A percentile compares a stretch with the other conserved stretches of the same genome.
Conservation (phyloP, 2,113 vertebrate species). For the Laticauda colubrina region DNA sequence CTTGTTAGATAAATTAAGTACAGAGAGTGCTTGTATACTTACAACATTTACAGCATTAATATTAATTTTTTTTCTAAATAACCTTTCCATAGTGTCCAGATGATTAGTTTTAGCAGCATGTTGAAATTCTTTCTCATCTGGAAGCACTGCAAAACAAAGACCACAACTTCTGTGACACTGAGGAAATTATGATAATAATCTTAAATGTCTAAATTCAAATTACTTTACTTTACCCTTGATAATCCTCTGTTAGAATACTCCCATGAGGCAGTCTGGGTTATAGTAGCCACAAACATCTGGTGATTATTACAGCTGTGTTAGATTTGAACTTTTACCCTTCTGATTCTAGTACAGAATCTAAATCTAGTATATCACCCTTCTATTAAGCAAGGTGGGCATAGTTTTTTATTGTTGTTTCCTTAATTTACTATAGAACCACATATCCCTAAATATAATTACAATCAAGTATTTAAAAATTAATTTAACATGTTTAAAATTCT, state of each 20-base stretch:
- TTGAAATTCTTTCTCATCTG: slow-evolving; percentile 80
- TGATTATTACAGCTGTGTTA: neutral
- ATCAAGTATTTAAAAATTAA: neutral
- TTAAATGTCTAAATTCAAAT: neutral
- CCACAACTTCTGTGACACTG: neutral
- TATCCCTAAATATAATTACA: neutral
- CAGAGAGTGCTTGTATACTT: slow-evolving; percentile 51
- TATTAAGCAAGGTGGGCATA: neutral
- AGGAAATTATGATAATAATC: neutral
- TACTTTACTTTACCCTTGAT: neutral
- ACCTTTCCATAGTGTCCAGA: slow-evolving; percentile 76
- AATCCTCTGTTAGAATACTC: neutral
- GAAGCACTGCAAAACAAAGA: slow-evolving; percentile 73
- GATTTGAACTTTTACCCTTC: neutral
- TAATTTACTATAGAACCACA: neutral
- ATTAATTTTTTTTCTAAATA: slow-evolving; percentile 73
- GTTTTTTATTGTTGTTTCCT: neutral
- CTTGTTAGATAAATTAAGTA: neutral
- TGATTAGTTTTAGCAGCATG: slow-evolving; percentile 84
- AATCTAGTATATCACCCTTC: neutral
- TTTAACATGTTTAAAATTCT: neutral
- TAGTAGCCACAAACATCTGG: neutral
- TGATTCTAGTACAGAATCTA: neutral
- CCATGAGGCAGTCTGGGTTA: neutral
- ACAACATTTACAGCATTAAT: slow-evolving; percentile 82